Evolutionary conservation across 2,888 invertebrate genomes (phyloP).

Genomic region (Dascillus cervinus): DNA sequence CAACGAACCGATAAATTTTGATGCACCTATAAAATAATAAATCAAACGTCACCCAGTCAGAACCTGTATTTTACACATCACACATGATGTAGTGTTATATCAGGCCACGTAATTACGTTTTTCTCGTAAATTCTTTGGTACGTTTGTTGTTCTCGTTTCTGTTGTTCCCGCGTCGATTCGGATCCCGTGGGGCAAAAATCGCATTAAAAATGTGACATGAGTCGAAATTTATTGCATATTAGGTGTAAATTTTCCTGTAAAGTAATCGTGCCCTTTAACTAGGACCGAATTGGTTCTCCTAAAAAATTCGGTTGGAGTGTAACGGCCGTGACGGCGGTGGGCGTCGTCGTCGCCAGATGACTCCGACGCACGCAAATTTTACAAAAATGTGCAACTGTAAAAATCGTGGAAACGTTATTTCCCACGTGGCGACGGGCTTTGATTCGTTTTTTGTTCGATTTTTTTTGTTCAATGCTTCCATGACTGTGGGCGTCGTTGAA

Average conservation of each 20-base stretch:
- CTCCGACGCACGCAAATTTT: too few species aligned
- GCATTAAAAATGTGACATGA: slow-evolving; percentile 14
- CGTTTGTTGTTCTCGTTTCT: slow-evolving; percentile 12
- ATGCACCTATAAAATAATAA: slow-evolving; percentile 29
- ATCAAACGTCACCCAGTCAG: slow-evolving; percentile 27
- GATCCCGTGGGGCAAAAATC: slow-evolving; percentile 11
- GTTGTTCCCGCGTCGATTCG: slow-evolving; percentile 7
- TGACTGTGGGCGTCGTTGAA: too few species aligned
- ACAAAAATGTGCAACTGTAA: too few species aligned
- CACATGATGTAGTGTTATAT: slow-evolving; percentile 38
- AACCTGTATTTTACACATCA: slow-evolving; percentile 38
- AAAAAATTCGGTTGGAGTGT: too few species aligned
- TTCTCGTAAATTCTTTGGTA: slow-evolving; percentile 17
- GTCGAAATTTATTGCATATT: slow-evolving; percentile 29
- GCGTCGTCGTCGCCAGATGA: too few species aligned
- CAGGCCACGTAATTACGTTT: slow-evolving; percentile 30
- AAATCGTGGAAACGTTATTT: too few species aligned
- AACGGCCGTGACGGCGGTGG: too few species aligned
- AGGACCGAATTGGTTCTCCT: too few species aligned
- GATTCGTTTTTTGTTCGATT: too few species aligned
- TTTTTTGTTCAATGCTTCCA: too few species aligned
- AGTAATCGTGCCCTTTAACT: too few species aligned
- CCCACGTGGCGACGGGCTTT: too few species aligned
- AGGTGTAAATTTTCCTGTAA: slow-evolving; percentile 35
- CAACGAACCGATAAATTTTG: slow-evolving; percentile 20